These are phyloP conservation scores for Anagrus nilaparvatae DNA, from an alignment of 1,140 invertebrate genomes.

Conservation along the genomic window DNA sequence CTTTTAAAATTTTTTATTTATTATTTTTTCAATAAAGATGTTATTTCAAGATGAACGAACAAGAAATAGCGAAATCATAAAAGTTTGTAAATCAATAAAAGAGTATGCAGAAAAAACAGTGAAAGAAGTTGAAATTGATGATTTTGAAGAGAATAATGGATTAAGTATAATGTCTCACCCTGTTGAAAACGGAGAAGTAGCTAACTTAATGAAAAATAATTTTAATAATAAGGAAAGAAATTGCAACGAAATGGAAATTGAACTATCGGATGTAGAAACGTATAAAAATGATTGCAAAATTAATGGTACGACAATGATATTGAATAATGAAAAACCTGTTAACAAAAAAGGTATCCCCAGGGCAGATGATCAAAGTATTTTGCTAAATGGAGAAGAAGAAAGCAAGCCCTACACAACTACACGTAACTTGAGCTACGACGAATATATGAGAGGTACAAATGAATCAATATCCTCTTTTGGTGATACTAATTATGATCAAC, in stretches of 20 bases:
- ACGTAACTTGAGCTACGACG: conserved; percentile 26
- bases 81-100: conserved; percentile 21
- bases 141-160: conserved; percentile 16
- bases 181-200: conserved; percentile 22
- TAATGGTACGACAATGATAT: conserved; percentile 11
- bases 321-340: conserved; percentile 7
- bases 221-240: neutral
- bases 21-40: conserved; percentile 9
- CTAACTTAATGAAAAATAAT: neutral
- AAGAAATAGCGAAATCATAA: neutral
- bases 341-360: conserved; percentile 11
- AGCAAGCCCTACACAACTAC: conserved; percentile 1
- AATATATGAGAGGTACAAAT: conserved; percentile 23
- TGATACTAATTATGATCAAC: neutral
- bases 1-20: conserved; percentile 5
- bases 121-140: conserved; percentile 24
- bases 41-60: conserved; percentile 9
- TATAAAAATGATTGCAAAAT: conserved; percentile 10
- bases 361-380: conserved; percentile 5
- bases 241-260: conserved; percentile 23
- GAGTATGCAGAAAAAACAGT: conserved; percentile 26
- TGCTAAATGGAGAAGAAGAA: conserved; percentile 19
- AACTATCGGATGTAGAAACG: conserved; percentile 4
- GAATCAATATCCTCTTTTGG: conserved; percentile 1
- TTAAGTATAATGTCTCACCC: conserved; percentile 3